A percentile compares a stretch with the other conserved stretches of the same genome.
Evolutionary conservation across 2,888 invertebrate genomes (phyloP).

Genomic region (Volucella inflata): DNA sequence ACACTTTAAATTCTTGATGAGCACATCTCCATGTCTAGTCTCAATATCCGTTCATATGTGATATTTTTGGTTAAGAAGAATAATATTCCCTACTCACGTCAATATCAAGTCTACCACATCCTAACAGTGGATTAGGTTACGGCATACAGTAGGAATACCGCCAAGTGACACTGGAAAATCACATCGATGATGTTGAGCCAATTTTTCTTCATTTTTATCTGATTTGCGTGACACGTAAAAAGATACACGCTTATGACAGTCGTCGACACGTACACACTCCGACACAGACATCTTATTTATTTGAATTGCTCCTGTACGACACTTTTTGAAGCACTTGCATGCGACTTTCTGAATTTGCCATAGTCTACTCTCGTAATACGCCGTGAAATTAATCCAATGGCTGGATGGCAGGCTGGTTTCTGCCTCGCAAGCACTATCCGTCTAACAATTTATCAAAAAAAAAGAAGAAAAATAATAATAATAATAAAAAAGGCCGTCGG

Average conservation of each 20-base stretch:
- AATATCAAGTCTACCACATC: no score
- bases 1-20: no score
- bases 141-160: no score
- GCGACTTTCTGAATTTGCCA: conserved; percentile 9
- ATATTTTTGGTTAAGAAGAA: no score
- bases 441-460: background rate
- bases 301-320: background rate
- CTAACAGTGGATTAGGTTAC: no score
- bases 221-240: conserved; percentile 39
- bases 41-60: no score
- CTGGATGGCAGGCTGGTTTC: conserved; percentile 45
- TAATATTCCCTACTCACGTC: no score
- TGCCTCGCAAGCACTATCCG: conserved; percentile 57
- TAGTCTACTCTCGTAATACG: conserved; percentile 20
- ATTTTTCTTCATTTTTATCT: background rate
- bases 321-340: no score
- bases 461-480: background rate
- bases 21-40: no score
- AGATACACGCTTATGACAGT: background rate
- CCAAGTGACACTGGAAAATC: no score
- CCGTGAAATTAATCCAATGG: conserved; percentile 67
- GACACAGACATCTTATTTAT: conserved; percentile 34
- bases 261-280: background rate
- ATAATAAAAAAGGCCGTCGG: conserved; percentile 27
- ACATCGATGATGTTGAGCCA: no score